A percentile compares a stretch with the other conserved stretches of the same genome.
Conservation (phyloP, 2,113 vertebrate genomes). For the Silurus meridionalis region DNA sequence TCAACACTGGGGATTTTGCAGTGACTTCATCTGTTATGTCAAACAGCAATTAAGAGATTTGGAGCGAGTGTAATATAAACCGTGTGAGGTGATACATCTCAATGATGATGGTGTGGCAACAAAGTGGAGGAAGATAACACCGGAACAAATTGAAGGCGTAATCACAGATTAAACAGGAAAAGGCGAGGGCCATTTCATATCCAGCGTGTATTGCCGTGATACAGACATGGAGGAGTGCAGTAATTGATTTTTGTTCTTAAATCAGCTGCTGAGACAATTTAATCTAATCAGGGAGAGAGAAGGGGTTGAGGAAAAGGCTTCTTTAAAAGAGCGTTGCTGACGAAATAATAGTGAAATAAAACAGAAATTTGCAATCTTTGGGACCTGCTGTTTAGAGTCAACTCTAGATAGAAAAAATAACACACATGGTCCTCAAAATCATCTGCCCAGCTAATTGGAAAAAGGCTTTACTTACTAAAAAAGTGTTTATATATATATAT, state of each 20-base stretch:
- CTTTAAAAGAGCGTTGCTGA: slow-evolving; percentile 24
- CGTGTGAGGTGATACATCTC: slow-evolving; percentile 37
- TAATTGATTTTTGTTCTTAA: slow-evolving; percentile 63
- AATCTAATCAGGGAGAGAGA: slow-evolving; percentile 56
- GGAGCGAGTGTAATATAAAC: slow-evolving; percentile 33
- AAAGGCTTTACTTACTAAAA: not conserved
- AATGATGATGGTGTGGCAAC: slow-evolving; percentile 45
- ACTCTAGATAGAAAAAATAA: not conserved
- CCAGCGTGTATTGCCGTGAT: slow-evolving; percentile 51
- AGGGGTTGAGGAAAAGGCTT: slow-evolving; percentile 35
- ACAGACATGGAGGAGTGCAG: slow-evolving; percentile 43
- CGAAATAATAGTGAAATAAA: slow-evolving; percentile 40
- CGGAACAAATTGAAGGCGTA: slow-evolving; percentile 55
- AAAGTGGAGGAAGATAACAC: slow-evolving; percentile 53
- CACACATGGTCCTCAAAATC: not conserved
- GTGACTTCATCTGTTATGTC: slow-evolving; percentile 45
- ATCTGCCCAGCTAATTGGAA: not conserved
- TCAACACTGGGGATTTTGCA: slow-evolving; percentile 24
- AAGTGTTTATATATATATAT: no score
- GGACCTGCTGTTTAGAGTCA: not conserved
- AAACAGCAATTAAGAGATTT: slow-evolving; percentile 50
- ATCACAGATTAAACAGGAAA: slow-evolving; percentile 59
- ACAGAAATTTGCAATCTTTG: not conserved
- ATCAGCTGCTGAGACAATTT: slow-evolving; percentile 58
- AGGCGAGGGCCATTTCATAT: slow-evolving; percentile 52